Percentiles rank a stretch among this genome's conserved stretches.
Evolutionary conservation across 35 echinoderm and acorn worm species (phyloP).

Genomic region (Hemicentrotus pulcherrimus): DNA sequence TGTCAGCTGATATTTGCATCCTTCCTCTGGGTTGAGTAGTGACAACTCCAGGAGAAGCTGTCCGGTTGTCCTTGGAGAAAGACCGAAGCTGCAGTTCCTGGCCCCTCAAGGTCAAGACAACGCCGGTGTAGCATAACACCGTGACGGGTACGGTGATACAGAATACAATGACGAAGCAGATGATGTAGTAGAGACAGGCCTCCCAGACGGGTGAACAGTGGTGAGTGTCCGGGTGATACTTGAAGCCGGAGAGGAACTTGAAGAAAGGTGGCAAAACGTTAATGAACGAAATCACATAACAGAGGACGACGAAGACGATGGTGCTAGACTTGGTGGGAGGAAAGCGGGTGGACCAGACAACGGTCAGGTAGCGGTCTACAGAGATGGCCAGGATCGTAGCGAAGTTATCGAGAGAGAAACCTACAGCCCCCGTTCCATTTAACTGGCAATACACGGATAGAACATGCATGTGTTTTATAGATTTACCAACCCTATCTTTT

Average conservation of each 20-base stretch:
- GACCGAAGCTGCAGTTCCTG: background rate
- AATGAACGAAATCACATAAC: background rate
- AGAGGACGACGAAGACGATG: background rate
- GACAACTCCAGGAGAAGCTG: background rate
- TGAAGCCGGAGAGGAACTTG: slow-evolving; percentile 1
- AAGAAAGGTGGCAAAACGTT: background rate
- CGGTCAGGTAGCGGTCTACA: slow-evolving; percentile 24
- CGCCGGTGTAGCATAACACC: background rate
- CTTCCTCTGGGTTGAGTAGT: background rate
- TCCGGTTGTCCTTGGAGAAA: background rate
- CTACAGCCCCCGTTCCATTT: background rate
- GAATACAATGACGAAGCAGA: background rate
- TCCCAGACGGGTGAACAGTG: slow-evolving; percentile 34
- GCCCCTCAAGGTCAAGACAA: background rate
- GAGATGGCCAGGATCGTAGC: background rate
- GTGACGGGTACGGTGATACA: background rate
- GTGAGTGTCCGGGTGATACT: background rate
- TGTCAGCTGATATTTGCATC: background rate
- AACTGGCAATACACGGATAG: background rate
- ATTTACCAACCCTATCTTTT: no score
- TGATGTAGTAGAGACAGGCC: background rate
- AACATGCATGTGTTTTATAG: no score
- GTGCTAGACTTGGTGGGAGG: background rate
- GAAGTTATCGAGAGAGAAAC: background rate
- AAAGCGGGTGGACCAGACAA: slow-evolving; percentile 22